Evolutionary conservation across 2,797 vertebrate genomes (phyloP), one percentile per base, ranked within the genome.

Genomic region (Pogoniulus pusillus): DNA sequence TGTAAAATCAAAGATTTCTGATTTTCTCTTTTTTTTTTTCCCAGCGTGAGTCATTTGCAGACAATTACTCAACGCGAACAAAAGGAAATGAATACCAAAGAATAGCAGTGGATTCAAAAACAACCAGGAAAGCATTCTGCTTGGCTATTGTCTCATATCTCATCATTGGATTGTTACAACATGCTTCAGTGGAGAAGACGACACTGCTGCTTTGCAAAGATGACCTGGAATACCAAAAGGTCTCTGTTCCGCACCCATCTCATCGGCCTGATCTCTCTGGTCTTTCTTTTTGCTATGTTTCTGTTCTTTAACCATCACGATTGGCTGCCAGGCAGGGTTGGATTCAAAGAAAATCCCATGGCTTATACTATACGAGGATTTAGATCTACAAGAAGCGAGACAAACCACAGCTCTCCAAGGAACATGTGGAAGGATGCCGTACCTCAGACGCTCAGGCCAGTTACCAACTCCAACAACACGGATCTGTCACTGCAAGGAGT

Each of bases 111-210:
- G 90, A 95, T 90, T 92, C 29, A 68, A 82, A 76, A 73, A 64
- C 62, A 12, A 86, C 22, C 1, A 2, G 59, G 80, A 89, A 68
- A 74, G 39, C 77, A 63, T 63, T 92, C 81, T 57, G 58, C 79
- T 92, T 63, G 82, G 63, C 82, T 83, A 35, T 20, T 68, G 63
- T 76, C 82, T 92, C 93, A 66, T 10, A 85, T 24, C 63, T 66
- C 93, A 84, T 35, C 73, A 70, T 10, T 84, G 96, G 97, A 93
- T 94, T 95, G 90, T 95, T 96, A 97, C 98, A 99, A 97, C 98
- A 99, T 99, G 99, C 96, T 98, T 96, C 99, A 99, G 98, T 99
- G 99, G 98, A 98, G 99, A 96, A 98, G 99, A 96, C 97, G 99
- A 91, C 98, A 99, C 94, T 99, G 98, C 96, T 99, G 99, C 98